Evolutionary conservation across 2,113 vertebrate genomes (phyloP), one percentile per base, ranked within the genome.

Genomic region (Acinonyx jubatus): DNA sequence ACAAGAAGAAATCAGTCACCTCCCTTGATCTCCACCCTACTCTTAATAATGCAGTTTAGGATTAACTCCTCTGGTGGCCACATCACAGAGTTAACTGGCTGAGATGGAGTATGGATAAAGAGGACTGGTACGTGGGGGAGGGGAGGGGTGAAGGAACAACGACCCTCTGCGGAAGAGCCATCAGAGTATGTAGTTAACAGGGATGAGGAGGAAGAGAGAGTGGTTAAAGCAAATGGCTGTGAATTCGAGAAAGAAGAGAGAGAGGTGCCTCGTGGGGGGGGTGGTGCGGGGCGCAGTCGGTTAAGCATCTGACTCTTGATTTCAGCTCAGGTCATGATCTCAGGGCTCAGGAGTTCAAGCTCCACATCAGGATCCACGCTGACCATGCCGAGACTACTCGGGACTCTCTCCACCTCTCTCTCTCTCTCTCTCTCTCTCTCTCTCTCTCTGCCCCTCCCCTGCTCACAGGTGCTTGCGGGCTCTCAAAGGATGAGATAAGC

Each of bases 1-100:
- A 94, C 55, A 74, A 87, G 80, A 87, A 94, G 33, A 90, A 93
- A 96, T 74, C n/a, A 36, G 74, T 87, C n/a, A 55, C 38, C 16
- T 89, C 50, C n/a, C 31, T 55, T 85, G 1, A 78, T 84, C 41
- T 93, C 81, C 48, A 1, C n/a, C 63, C 66, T 87, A 31, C 14
- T 45, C 82, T 55, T 81, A 96, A 79, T 76, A 95, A 82, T 63
- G 36, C 7, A 85, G 33, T 57, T 48, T 38, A 84, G 15, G 16
- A 93, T 89, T 66, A 88, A 18, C 11, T 89, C 73, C 71, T 82
- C 78, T 78, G 29, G 41, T 78, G 50, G 52, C 4, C 68, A 84
- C 13, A 14, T 81, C 52, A 78, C 48, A 90, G 52, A 82, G 36
- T 36, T 92, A 90, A 96, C n/a, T 52, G 45, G 27, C 65, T 55